Percentiles rank a stretch among this genome's conserved stretches.
Evolutionary conservation across 92 coral and sea anemone genomes (phyloP).

Genomic region (Heliopora coerulea): DNA sequence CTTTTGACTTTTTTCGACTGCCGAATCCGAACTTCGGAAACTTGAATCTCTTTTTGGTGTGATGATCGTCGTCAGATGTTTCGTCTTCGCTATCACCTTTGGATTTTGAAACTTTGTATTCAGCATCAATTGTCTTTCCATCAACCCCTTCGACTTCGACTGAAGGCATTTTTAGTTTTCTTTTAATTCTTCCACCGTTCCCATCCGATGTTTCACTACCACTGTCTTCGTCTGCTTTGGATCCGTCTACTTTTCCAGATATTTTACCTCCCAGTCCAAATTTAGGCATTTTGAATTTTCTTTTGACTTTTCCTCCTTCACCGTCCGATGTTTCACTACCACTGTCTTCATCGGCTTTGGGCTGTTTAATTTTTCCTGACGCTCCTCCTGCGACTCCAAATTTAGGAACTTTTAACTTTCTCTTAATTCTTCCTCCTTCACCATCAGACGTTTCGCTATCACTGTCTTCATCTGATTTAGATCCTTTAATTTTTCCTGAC

Average conservation of each 20-base stretch:
- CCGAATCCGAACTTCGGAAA: slow-evolving; percentile 31
- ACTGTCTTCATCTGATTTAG: not conserved
- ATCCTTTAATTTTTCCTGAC: not conserved
- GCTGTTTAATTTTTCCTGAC: not conserved
- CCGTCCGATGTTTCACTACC: slow-evolving; percentile 3
- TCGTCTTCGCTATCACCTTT: slow-evolving; percentile 7
- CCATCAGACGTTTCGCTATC: not conserved
- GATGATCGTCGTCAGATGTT: not conserved
- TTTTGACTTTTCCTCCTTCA: not conserved
- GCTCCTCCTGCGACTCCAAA: not conserved
- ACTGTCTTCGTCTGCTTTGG: slow-evolving; percentile 15
- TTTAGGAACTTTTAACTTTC: not conserved
- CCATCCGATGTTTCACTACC: slow-evolving; percentile 42
- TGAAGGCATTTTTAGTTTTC: slow-evolving; percentile 20
- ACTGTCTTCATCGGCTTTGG: not conserved
- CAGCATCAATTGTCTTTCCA: slow-evolving; percentile 1
- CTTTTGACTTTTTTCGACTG: slow-evolving; percentile 17
- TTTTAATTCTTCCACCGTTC: slow-evolving; percentile 32
- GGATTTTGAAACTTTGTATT: not conserved
- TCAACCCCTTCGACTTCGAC: slow-evolving; percentile 14
- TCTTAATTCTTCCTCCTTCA: not conserved
- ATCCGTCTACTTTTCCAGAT: not conserved
- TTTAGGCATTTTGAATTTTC: not conserved
- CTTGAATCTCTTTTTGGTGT: slow-evolving; percentile 19
- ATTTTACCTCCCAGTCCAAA: not conserved